phyloP scores from a whole-genome alignment of 1,140 invertebrate genomes.

The Monomorium pharaonis region DNA sequence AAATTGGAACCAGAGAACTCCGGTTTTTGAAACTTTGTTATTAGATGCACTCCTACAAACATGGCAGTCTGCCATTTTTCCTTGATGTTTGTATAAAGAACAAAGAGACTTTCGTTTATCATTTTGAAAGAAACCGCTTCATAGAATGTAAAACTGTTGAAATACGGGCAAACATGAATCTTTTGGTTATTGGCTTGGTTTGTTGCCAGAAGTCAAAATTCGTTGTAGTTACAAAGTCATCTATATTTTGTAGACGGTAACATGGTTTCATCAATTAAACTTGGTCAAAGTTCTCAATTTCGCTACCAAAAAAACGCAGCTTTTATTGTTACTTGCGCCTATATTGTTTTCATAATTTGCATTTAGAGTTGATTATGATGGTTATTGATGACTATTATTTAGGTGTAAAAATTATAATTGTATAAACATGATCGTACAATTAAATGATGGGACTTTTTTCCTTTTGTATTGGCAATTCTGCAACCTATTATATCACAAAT shows the following conservation, averaged over 20 bases:
- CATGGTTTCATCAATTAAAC: constrained; percentile 29
- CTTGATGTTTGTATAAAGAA: constrained; percentile 40
- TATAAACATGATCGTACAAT: not conserved
- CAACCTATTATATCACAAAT: no score
- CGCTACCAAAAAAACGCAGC: not conserved
- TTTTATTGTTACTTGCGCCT: not conserved
- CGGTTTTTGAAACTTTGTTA: not conserved
- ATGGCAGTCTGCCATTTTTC: constrained; percentile 40
- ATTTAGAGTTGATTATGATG: not conserved
- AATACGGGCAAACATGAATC: constrained; percentile 42
- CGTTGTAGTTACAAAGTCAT: constrained; percentile 40
- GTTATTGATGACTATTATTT: no score
- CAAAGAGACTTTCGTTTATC: constrained; percentile 38
- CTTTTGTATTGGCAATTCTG: no score
- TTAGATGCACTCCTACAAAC: constrained; percentile 1
- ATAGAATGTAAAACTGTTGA: constrained; percentile 30
- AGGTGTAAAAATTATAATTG: not conserved
- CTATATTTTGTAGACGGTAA: constrained; percentile 31
- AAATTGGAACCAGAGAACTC: not conserved
- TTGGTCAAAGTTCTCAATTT: not conserved
- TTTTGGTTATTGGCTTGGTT: constrained; percentile 52
- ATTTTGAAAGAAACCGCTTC: constrained; percentile 34
- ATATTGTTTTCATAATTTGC: not conserved
- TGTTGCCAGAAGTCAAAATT: constrained; percentile 52
- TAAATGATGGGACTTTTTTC: no score